Evolutionary conservation across 2,113 vertebrate species (phyloP), one percentile per base, ranked within the genome.

Genomic region (Siniperca chuatsi): DNA sequence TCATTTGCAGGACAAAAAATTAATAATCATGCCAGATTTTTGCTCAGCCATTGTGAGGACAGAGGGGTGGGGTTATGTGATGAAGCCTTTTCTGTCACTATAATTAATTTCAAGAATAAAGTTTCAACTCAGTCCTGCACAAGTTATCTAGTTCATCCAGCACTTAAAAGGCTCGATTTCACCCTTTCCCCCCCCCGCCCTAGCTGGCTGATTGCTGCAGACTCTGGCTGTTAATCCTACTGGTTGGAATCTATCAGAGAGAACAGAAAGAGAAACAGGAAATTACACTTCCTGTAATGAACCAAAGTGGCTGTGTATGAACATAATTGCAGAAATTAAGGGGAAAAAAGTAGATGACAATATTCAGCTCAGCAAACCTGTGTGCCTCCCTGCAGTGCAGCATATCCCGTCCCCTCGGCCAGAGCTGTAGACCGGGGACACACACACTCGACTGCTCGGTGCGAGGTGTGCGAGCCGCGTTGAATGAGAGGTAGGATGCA

Each of bases 401-500:
- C 97, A 97, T 0, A 96, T 87, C 8, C 93, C 92, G 0, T 79
- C 85, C 48, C 96, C 96, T 0, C 84, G 46, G 3, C 92, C 95
- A 0, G 70, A 74, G 61, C 81, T 69, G 91, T 97, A 97, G 6
- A 97, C 3, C 0, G 96, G 96, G 37, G 91, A 95, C 18, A 97
- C 96, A 0, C 97, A 98, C 54, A 98, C 95, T 7, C 80, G 84
- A 64, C 86, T 95, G 5, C 46, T 25, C 1, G 91, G 92, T 4
- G 90, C 69, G 44, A 96, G 85, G 1, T 89, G 78, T 0, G 90
- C 89, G 10, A 97, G 94, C 4, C 90, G 71, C 0, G 90, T 91
- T 11, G 95, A 96, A 65, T 2, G 86, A 35, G 93, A 74, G 48
- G 72, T 89, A 0, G 95, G 0, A 82, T 87, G 55, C 92, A 96